Evolutionary conservation across 2,113 vertebrate species (phyloP).

Genomic region (Centropus unirufus): DNA sequence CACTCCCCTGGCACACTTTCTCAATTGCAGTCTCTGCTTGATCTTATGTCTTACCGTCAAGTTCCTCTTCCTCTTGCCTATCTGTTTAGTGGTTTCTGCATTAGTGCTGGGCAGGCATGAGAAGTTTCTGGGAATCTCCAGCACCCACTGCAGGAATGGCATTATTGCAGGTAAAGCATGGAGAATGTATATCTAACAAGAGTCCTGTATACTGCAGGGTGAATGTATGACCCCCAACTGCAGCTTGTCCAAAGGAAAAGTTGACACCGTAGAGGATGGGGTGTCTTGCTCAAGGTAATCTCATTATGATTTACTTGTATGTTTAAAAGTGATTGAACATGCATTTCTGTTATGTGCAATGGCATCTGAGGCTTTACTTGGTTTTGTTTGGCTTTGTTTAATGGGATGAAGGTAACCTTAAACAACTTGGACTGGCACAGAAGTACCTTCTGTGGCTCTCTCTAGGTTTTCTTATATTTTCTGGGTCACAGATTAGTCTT

Average conservation of each 20-base stretch:
- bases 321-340: background rate
- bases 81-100: accelerated
- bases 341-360: background rate
- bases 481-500: background rate
- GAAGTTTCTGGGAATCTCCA: background rate
- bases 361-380: background rate
- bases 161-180: background rate
- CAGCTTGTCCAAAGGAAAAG: background rate
- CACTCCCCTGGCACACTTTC: accelerated
- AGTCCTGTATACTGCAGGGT: background rate
- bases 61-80: background rate
- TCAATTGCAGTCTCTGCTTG: background rate
- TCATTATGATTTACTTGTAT: background rate
- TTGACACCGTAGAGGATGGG: background rate
- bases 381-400: background rate
- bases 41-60: background rate
- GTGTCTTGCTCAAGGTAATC: background rate
- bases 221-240: background rate
- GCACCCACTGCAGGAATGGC: background rate
- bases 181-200: background rate
- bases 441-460: background rate
- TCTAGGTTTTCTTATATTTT: background rate
- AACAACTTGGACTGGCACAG: background rate
- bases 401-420: background rate
- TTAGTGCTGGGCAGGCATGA: background rate